Percentiles rank a stretch among this genome's conserved stretches.
phyloP scores from a whole-genome alignment of 2,888 invertebrate genomes.

The Eupithecia subumbrata region DNA sequence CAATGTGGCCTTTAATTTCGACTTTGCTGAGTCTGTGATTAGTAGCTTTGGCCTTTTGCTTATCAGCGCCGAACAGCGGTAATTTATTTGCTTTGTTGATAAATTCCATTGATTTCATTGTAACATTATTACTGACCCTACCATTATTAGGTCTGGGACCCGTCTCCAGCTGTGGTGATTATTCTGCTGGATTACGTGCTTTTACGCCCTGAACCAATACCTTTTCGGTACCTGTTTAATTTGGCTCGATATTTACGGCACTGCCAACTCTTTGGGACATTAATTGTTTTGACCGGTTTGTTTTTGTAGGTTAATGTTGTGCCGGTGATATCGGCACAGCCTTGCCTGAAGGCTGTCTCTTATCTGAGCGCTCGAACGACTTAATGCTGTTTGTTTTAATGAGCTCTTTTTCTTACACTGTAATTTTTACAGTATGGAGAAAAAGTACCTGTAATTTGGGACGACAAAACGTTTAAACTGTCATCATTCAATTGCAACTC shows the following conservation, averaged over 20 bases:
- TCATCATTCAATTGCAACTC: not conserved
- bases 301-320: constrained; percentile 57
- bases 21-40: constrained; percentile 7
- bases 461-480: not conserved
- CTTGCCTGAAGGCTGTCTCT: constrained; percentile 55
- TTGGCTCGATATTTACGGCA: constrained; percentile 11
- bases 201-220: constrained; percentile 9
- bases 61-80: constrained; percentile 4
- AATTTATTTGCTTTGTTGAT: constrained; percentile 11
- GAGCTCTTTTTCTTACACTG: not conserved
- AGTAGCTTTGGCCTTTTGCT: constrained; percentile 10
- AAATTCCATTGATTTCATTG: not conserved
- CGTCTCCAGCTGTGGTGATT: not conserved
- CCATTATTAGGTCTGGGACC: not conserved
- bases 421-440: not conserved
- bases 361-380: constrained; percentile 50
- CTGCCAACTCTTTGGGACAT: constrained; percentile 22
- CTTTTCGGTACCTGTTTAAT: constrained; percentile 12
- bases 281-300: constrained; percentile 50
- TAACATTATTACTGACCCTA: constrained; percentile 10
- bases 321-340: constrained; percentile 52
- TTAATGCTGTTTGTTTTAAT: constrained; percentile 21
- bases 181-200: not conserved
- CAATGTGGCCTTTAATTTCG: constrained; percentile 10
- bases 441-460: not conserved